phyloP scores from a whole-genome alignment of 37 sponge, comb jelly and placozoan species.

The Haliclona indistincta region DNA sequence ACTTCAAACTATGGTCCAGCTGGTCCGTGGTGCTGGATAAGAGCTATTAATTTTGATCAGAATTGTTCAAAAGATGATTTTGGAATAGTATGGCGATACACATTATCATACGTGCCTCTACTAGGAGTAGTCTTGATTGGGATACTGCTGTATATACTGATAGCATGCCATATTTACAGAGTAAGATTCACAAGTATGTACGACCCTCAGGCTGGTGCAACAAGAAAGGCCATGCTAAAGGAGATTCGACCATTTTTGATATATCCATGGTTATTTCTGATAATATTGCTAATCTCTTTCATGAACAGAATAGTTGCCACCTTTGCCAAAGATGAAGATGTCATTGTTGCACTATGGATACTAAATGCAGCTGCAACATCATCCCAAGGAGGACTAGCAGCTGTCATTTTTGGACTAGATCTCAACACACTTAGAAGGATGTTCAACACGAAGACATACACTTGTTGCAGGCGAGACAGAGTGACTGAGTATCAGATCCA shows the following conservation, averaged over 20 bases:
- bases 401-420: slow-evolving; percentile 58
- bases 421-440: slow-evolving; percentile 35
- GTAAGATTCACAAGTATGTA: background rate
- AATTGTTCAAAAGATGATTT: slow-evolving; percentile 1
- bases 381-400: slow-evolving; percentile 33
- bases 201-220: no score
- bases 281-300: slow-evolving; percentile 43
- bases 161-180: background rate
- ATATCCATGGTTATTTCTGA: slow-evolving; percentile 45
- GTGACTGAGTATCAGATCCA: no score
- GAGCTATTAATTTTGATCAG: background rate
- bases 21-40: slow-evolving; percentile 81
- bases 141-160: slow-evolving; percentile 21
- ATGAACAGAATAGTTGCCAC: slow-evolving; percentile 47
- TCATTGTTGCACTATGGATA: slow-evolving; percentile 38
- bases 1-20: slow-evolving; percentile 47
- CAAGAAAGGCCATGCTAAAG: slow-evolving; percentile 23
- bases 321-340: slow-evolving; percentile 2
- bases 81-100: slow-evolving; percentile 13
- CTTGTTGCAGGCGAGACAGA: no score
- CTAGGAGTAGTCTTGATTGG: slow-evolving; percentile 13
- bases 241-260: slow-evolving; percentile 41
- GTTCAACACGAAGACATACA: no score
- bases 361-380: slow-evolving; percentile 57
- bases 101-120: slow-evolving; percentile 56